A percentile compares a stretch with the other conserved stretches of the same genome.
phyloP scores from a whole-genome alignment of 2,113 vertebrate species.

The Gymnarchus niloticus region DNA sequence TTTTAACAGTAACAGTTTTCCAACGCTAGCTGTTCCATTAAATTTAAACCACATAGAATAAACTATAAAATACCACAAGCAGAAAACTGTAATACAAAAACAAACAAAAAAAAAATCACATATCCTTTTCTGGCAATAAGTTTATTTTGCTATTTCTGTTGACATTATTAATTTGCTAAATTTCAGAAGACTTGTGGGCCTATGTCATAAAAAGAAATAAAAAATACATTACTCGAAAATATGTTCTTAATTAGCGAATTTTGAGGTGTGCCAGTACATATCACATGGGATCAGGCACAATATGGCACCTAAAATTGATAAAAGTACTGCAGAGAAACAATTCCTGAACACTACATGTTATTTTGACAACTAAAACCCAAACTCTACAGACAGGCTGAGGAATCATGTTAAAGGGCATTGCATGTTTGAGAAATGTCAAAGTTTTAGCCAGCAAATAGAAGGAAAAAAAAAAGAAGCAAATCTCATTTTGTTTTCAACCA shows the following conservation, averaged over 20 bases:
- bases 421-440: too few relatives aligned
- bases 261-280: neutral
- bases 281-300: neutral
- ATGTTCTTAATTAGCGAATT: neutral
- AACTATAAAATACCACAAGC: neutral
- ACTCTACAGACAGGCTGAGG: too few relatives aligned
- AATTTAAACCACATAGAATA: neutral
- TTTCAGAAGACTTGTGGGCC: neutral
- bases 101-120: neutral
- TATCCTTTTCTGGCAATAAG: neutral
- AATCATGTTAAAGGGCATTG: too few relatives aligned
- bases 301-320: slow-evolving; percentile 10
- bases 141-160: neutral
- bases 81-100: neutral
- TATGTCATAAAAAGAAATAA: neutral
- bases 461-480: neutral
- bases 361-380: neutral
- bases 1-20: neutral
- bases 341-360: neutral
- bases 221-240: neutral
- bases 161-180: neutral
- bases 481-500: neutral
- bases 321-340: neutral
- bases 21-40: neutral
- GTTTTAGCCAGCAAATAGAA: neutral